Evolutionary conservation across 1,140 invertebrate species (phyloP), one percentile per base, ranked within the genome.

Genomic region (Pissodes strobi): DNA sequence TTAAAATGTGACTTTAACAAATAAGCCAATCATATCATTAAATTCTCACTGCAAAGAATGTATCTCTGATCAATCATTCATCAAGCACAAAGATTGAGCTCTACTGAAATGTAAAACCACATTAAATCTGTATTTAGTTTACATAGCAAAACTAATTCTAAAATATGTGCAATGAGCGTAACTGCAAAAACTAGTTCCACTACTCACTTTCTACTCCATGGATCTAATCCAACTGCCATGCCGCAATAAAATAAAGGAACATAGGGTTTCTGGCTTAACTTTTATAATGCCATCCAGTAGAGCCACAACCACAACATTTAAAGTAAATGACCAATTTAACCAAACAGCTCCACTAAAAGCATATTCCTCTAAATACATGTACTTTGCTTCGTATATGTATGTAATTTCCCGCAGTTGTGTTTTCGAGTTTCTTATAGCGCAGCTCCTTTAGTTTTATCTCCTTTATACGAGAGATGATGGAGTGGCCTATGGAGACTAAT

Each of bases 351-450:
- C 17, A 55, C 52, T 38, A 38, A 46, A 22, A 22, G 10, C 52
- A 39, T 55, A 55, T 55, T 39, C 52, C 30, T 55, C 39, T 55
- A 55, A 55, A 55, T 55, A 39, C 37, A 55, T 19, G 52, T 55
- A 39, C 21, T 55, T 55, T 55, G 15, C 15, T 55, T 55, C 49
- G 25, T 27, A 52, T 52, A 55, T 39, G 52, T 55, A 22, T 18
- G 52, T 39, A 55, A 55, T 55, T 55, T 55, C 38, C 30, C 52
- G 19, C 52, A 55, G 18, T 39, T 55, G 52, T 55, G 34, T 55
- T 55, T 55, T 34, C 10, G 15, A 22, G 52, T 55, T 39, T 23
- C 30, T 55, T 38, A 55, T 38, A 39, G 34, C 30, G 17, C 27
- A 55, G 10, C 34, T 39, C 37, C 19, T 55, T 55, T 38, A 55